phyloP scores from a whole-genome alignment of 2,797 vertebrate genomes.

The Gadopsis bispinosus region DNA sequence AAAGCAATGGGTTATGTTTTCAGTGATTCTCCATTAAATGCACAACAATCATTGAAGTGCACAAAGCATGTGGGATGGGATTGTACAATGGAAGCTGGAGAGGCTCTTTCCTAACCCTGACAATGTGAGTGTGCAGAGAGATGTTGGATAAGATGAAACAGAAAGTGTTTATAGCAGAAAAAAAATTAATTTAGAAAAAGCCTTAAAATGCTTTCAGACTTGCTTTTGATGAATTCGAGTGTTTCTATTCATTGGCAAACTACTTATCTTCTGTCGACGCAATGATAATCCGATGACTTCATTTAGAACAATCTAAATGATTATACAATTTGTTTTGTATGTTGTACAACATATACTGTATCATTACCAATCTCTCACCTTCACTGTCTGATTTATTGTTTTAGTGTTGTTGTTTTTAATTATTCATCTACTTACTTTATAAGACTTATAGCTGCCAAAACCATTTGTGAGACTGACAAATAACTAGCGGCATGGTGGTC shows the following conservation, averaged over 20 bases:
- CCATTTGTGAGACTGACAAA: slow-evolving; percentile 61
- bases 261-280: not conserved
- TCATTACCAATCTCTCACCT: slow-evolving; percentile 13
- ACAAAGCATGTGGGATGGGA: slow-evolving; percentile 19
- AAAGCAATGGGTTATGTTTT: slow-evolving; percentile 15
- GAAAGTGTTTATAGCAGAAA: slow-evolving; percentile 34
- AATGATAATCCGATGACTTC: not conserved
- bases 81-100: slow-evolving; percentile 48
- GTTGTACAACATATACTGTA: not conserved
- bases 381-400: slow-evolving; percentile 40
- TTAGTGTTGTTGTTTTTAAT: slow-evolving; percentile 26
- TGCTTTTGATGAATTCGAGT: slow-evolving; percentile 14
- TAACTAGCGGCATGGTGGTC: slow-evolving; percentile 37
- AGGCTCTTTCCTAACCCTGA: slow-evolving; percentile 35
- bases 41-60: slow-evolving; percentile 34
- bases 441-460: slow-evolving; percentile 33
- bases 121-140: slow-evolving; percentile 24
- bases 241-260: not conserved
- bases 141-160: slow-evolving; percentile 35
- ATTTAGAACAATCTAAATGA: not conserved
- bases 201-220: slow-evolving; percentile 15
- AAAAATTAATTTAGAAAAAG: slow-evolving; percentile 21
- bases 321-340: not conserved
- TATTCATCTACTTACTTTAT: slow-evolving; percentile 53
- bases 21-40: slow-evolving; percentile 5